A percentile compares a stretch with the other conserved stretches of the same genome.
Evolutionary conservation across 2,888 invertebrate genomes (phyloP).

Genomic region (Byasa hedistus): DNA sequence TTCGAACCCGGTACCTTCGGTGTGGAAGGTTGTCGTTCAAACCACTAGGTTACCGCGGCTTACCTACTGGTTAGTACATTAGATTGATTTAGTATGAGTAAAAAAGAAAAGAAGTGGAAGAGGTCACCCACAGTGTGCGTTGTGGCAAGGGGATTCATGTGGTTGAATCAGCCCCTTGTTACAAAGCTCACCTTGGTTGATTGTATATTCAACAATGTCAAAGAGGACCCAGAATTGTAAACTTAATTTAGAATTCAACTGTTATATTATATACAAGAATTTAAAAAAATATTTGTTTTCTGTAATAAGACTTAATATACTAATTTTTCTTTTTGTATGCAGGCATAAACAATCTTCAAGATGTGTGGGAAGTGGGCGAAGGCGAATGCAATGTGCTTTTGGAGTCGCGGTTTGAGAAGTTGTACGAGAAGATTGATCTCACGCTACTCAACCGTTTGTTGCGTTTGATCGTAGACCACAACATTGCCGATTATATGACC

Average conservation of each 20-base stretch:
- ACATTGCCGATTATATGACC: conserved; percentile 99
- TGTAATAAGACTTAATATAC: neutral
- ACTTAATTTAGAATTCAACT: neutral
- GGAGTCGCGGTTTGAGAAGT: conserved; percentile 97
- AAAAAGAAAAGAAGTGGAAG: conserved; percentile 32
- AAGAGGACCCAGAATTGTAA: conserved; percentile 16
- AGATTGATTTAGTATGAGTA: too few species aligned
- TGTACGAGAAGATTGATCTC: conserved; percentile 99
- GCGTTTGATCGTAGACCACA: conserved; percentile 98
- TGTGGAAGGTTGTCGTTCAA: too few species aligned
- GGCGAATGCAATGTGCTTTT: conserved; percentile 99
- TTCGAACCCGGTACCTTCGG: too few species aligned
- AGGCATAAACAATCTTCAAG: conserved; percentile 97
- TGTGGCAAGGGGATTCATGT: conserved; percentile 83
- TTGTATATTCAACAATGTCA: conserved; percentile 41
- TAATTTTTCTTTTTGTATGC: neutral
- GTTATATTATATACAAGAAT: too few species aligned
- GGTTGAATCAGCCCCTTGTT: conserved; percentile 83
- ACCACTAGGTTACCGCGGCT: too few species aligned
- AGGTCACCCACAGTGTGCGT: conserved; percentile 80
- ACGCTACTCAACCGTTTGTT: conserved; percentile 97
- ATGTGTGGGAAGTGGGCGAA: conserved; percentile 99
- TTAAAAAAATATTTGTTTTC: too few species aligned
- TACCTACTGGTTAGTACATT: too few species aligned
- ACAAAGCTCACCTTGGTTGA: conserved; percentile 83